These are phyloP conservation scores for Phymastichus coffea DNA, from an alignment of 1,140 invertebrate genomes.

Conservation along the genomic window DNA sequence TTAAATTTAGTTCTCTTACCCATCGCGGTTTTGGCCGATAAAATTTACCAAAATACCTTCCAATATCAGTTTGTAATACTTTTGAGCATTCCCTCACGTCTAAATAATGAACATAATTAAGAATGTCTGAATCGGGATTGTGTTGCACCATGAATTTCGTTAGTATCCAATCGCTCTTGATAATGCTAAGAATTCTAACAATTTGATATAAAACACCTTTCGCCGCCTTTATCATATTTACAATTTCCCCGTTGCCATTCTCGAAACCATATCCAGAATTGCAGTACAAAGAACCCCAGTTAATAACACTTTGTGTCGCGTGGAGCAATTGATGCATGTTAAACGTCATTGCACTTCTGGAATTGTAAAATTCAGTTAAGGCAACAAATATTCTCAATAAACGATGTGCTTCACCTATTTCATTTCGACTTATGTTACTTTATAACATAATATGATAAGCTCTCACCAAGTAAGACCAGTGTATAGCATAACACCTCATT, in stretches of 20 bases:
- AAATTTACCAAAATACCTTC: slow-evolving; percentile 11
- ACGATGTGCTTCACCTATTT: background rate
- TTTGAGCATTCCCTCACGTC: background rate
- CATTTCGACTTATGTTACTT: background rate
- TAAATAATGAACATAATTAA: background rate
- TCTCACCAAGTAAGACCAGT: background rate
- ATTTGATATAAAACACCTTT: slow-evolving; percentile 10
- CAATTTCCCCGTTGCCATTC: background rate
- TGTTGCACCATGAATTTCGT: background rate
- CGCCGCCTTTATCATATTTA: background rate
- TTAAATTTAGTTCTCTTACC: background rate
- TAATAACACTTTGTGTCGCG: background rate
- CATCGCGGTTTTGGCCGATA: background rate
- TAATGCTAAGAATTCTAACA: background rate
- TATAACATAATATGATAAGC: background rate
- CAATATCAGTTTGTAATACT: background rate
- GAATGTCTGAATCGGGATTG: background rate
- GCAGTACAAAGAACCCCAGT: background rate
- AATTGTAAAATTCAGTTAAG: background rate
- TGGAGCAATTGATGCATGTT: slow-evolving; percentile 9
- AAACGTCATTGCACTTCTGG: background rate
- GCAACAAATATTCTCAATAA: background rate
- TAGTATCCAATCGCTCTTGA: background rate
- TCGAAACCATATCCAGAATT: slow-evolving; percentile 5
- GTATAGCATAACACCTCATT: no score